These are phyloP conservation scores for Macrocentrus cingulum DNA, from an alignment of 1,140 invertebrate genomes.

Conservation along the genomic window DNA sequence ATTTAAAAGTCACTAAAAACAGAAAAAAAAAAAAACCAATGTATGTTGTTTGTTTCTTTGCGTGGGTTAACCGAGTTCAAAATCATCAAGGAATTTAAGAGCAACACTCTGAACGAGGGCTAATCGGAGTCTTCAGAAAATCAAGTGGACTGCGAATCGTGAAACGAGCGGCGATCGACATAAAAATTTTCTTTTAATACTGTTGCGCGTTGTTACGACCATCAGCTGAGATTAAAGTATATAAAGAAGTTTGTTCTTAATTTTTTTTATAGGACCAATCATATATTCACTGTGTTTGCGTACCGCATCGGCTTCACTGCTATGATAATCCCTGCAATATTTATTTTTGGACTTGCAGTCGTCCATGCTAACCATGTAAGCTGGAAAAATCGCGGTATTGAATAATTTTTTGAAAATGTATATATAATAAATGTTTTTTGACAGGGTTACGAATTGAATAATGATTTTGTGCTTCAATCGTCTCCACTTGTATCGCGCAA, in stretches of 20 bases:
- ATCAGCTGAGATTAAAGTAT: conserved; percentile 13
- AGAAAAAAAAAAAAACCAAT: too few species aligned
- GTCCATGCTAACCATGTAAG: neutral
- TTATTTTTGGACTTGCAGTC: neutral
- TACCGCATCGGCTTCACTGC: neutral
- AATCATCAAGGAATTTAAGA: neutral
- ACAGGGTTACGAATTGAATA: too few species aligned
- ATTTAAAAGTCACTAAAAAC: too few species aligned
- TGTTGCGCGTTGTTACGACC: neutral
- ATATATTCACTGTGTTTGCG: neutral
- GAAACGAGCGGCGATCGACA: conserved; percentile 5
- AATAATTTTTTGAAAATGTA: too few species aligned
- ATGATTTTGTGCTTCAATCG: too few species aligned
- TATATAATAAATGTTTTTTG: too few species aligned
- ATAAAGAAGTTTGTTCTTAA: conserved; percentile 20
- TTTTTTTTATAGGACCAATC: conserved; percentile 14
- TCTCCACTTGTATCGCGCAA: too few species aligned
- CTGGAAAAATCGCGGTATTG: neutral
- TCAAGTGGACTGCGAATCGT: conserved; percentile 8
- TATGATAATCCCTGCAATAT: conserved; percentile 9
- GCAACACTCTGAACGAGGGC: neutral
- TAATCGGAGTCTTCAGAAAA: neutral
- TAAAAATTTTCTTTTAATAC: conserved; percentile 18
- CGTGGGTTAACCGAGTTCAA: too few species aligned
- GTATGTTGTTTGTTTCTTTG: too few species aligned